Conservation (phyloP, 1,140 invertebrate species). For the Bemisia tabaci region DNA sequence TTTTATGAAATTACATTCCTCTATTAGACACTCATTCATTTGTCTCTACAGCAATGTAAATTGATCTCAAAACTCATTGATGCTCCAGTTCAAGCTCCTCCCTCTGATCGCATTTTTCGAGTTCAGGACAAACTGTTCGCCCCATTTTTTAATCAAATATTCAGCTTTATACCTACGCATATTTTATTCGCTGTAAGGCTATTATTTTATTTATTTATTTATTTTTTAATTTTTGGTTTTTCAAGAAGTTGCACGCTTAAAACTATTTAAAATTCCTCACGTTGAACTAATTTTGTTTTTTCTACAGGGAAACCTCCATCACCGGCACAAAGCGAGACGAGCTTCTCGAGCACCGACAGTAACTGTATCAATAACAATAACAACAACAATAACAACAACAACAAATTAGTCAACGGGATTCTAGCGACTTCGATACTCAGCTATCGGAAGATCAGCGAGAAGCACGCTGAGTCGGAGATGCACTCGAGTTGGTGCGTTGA, state of each 20-base stretch:
- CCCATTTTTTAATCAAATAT: no score
- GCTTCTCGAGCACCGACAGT: neutral
- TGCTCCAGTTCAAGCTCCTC: no score
- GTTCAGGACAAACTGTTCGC: no score
- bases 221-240: neutral
- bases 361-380: neutral
- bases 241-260: neutral
- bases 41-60: no score
- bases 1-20: no score
- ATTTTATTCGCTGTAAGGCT: no score
- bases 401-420: conserved; percentile 5
- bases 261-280: no score
- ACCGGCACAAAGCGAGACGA: neutral
- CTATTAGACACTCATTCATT: no score
- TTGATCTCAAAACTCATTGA: no score
- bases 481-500: conserved; percentile 13
- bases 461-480: neutral
- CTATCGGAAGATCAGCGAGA: conserved; percentile 3
- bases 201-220: neutral
- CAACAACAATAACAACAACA: conserved; percentile 10
- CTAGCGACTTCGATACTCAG: conserved; percentile 8
- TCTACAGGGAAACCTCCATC: neutral
- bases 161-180: no score
- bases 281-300: no score
- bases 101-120: no score